Evolutionary conservation across 37 sponge, comb jelly and placozoan genomes (phyloP).

Genomic region (Chondrosia reniformis): DNA sequence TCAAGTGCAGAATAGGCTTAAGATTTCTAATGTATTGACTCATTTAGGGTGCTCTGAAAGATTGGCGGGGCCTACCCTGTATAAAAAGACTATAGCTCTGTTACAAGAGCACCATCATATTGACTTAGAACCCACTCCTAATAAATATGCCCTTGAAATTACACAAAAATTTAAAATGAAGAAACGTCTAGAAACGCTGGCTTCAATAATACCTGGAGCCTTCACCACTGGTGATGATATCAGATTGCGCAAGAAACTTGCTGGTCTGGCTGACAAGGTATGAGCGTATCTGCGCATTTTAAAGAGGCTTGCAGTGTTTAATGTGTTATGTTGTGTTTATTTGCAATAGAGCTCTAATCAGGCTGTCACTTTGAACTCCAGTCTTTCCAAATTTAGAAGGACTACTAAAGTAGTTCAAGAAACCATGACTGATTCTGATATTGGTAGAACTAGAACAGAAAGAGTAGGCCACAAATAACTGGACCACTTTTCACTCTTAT

Average conservation of each 20-base stretch:
- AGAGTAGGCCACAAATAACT: no score
- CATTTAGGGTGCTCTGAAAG: slow-evolving; percentile 27
- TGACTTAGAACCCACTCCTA: neutral
- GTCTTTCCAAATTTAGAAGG: no score
- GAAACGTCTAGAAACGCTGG: neutral
- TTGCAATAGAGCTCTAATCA: neutral
- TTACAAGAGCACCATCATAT: neutral
- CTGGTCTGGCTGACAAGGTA: neutral
- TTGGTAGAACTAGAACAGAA: no score
- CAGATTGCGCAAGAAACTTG: neutral
- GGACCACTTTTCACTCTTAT: no score
- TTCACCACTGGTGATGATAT: slow-evolving; percentile 9
- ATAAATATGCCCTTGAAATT: neutral
- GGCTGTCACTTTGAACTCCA: neutral
- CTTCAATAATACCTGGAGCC: neutral
- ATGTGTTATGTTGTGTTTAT: neutral
- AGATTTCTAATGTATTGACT: slow-evolving; percentile 25
- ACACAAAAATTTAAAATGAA: neutral
- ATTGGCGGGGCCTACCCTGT: slow-evolving; percentile 45
- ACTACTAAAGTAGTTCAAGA: no score
- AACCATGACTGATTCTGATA: no score
- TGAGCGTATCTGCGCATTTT: neutral
- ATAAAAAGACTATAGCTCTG: neutral
- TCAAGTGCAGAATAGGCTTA: neutral
- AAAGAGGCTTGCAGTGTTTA: no score